Base-by-base conservation (phyloP, 2,797 vertebrate genomes). In the Hoplostethus mediterraneus region DNA sequence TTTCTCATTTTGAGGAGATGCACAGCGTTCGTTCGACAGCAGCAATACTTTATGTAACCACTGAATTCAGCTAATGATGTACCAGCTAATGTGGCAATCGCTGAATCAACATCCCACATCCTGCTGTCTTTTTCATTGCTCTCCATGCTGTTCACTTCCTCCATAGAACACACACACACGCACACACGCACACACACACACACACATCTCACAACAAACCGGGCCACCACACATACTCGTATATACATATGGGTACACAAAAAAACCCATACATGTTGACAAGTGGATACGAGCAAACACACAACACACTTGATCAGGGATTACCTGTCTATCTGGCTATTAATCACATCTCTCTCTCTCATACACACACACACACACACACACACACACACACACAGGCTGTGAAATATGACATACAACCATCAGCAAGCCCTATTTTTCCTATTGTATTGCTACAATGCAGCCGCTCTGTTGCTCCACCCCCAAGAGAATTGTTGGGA, bases 21-120 rank as follows among this genome's bases (percentile, higher is more conserved):
- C 63, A 66, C 71, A 75, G 66, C 75, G 79, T 74, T 62, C 65
- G 70, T 82, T 36, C 1, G 40, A 85, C 80, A 58, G 53, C 21
- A 16, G 48, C 61, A 47, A 25, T n/a, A 33, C 33, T 81, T 84
- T 81, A 81, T 77, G 69, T 72, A 85, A 86, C 74, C 67, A 49
- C 10, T 25, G 31, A 75, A 80, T 75, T 75, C 63, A 80, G 64
- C 76, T 88, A 86, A 89, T 87, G 82, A 88, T 83, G 75, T 40
- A 63, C 21, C 85, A 80, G 63, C 84, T 83, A 85, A 81, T 83
- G 73, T 78, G 61, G 77, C 77, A 77, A 84, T 75, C 81, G 80
- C 69, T 61, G 64, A 81, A 81, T 73, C 69, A 79, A 81, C 83
- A 82, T 80, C 81, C 72, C 63, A 78, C 75, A 72, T 67, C 80